phyloP scores from a whole-genome alignment of 2,113 vertebrate genomes.

The Beaufortia kweichowensis region DNA sequence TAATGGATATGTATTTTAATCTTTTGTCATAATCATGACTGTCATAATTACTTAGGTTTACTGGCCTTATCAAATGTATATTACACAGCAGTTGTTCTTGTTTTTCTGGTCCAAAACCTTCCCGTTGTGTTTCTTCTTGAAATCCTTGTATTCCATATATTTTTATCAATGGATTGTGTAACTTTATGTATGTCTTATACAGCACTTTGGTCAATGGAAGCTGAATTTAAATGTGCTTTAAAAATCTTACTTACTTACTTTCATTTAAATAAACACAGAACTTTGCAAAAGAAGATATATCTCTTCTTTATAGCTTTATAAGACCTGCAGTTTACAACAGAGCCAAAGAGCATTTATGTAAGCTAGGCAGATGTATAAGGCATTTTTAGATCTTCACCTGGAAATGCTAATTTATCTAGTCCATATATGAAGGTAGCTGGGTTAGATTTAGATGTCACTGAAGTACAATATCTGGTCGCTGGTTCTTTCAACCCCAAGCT shows the following conservation, averaged over 20 bases:
- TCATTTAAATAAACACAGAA: too few relatives aligned
- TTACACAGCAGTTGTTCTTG: not conserved
- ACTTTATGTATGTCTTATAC: too few relatives aligned
- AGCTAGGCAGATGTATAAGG: not conserved
- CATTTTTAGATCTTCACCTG: not conserved
- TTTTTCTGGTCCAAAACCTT: not conserved
- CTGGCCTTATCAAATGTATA: not conserved
- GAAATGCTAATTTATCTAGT: not conserved
- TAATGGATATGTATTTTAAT: not conserved
- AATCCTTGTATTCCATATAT: too few relatives aligned
- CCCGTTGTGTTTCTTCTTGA: not conserved
- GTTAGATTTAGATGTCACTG: not conserved
- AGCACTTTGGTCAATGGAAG: too few relatives aligned
- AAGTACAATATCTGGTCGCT: slow-evolving; percentile 5
- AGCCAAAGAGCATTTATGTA: not conserved
- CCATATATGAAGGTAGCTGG: not conserved
- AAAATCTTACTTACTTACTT: too few relatives aligned
- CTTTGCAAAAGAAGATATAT: not conserved
- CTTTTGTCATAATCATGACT: not conserved
- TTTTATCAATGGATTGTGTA: too few relatives aligned
- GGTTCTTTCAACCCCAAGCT: slow-evolving; percentile 20
- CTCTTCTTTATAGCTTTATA: not conserved
- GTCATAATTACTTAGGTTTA: not conserved
- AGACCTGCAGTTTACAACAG: not conserved
- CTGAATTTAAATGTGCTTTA: too few relatives aligned